Evolutionary conservation across 1,140 invertebrate genomes (phyloP).

Genomic region (Plodia interpunctella): DNA sequence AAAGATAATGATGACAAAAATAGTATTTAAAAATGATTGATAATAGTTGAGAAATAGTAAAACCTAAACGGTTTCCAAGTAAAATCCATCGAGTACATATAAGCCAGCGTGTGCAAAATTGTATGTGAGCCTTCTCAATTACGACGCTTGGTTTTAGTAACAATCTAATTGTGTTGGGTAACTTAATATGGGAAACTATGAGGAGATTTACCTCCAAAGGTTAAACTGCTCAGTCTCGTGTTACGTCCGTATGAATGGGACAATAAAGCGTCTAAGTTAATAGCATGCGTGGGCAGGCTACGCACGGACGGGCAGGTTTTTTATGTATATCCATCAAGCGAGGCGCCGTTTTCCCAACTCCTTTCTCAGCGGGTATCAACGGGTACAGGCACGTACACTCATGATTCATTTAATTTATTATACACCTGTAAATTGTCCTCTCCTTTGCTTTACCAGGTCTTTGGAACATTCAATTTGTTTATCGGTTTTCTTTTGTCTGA

Average conservation of each 20-base stretch:
- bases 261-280: slow-evolving; percentile 64
- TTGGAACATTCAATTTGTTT: slow-evolving; percentile 31
- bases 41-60: neutral
- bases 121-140: slow-evolving; percentile 13
- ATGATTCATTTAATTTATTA: slow-evolving; percentile 60
- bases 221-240: slow-evolving; percentile 41
- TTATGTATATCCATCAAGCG: slow-evolving; percentile 54
- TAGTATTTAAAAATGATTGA: no score
- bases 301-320: slow-evolving; percentile 47
- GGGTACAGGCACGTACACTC: slow-evolving; percentile 23
- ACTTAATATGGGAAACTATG: slow-evolving; percentile 26
- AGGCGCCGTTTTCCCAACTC: slow-evolving; percentile 54
- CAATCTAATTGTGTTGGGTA: slow-evolving; percentile 25
- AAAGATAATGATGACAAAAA: no score
- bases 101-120: neutral
- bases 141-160: slow-evolving; percentile 18
- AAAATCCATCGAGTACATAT: neutral
- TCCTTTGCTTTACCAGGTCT: slow-evolving; percentile 20
- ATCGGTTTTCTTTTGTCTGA: slow-evolving; percentile 21
- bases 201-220: slow-evolving; percentile 39
- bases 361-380: slow-evolving; percentile 47
- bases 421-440: slow-evolving; percentile 43
- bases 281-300: slow-evolving; percentile 49
- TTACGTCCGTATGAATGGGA: slow-evolving; percentile 53
- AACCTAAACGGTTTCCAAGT: no score